These are phyloP conservation scores for Gambusia holbrooki DNA, from an alignment of 2,113 vertebrate species.

Conservation along the genomic window DNA sequence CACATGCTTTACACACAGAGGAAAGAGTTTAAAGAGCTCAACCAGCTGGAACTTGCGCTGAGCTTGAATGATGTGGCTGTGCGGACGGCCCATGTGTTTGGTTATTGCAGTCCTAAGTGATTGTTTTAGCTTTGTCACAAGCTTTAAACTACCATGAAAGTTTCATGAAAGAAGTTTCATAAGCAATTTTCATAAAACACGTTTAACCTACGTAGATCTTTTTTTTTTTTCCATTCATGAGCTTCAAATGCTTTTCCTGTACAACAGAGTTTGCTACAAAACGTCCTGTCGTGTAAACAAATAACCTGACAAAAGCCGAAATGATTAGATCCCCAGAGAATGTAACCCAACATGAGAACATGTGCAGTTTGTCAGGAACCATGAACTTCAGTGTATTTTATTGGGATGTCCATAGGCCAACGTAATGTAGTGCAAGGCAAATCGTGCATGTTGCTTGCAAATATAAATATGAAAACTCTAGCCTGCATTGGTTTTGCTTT, in stretches of 20 bases:
- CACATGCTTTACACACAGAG: constrained; percentile 2
- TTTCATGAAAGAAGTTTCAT: too few species aligned
- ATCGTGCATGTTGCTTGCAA: background rate
- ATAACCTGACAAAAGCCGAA: background rate
- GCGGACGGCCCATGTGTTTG: background rate
- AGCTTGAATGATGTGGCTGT: background rate
- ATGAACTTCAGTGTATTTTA: background rate
- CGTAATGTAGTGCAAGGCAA: background rate
- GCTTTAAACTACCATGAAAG: too few species aligned
- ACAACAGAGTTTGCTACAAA: background rate
- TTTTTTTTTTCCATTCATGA: accelerated
- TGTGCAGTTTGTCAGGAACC: background rate
- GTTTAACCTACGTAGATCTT: accelerated
- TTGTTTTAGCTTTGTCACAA: background rate
- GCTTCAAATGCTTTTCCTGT: background rate
- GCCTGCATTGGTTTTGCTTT: background rate
- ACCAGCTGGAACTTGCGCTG: constrained; percentile 50
- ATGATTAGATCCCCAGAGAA: background rate
- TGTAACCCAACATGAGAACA: background rate
- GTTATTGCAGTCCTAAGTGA: background rate
- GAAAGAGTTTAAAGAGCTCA: constrained; percentile 8
- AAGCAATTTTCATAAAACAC: background rate
- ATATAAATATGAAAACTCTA: background rate
- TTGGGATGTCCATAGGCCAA: background rate
- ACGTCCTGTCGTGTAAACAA: background rate